A percentile compares a stretch with the other conserved stretches of the same genome.
Conservation (phyloP, 2,888 invertebrate species). For the Cosmia trapezina region DNA sequence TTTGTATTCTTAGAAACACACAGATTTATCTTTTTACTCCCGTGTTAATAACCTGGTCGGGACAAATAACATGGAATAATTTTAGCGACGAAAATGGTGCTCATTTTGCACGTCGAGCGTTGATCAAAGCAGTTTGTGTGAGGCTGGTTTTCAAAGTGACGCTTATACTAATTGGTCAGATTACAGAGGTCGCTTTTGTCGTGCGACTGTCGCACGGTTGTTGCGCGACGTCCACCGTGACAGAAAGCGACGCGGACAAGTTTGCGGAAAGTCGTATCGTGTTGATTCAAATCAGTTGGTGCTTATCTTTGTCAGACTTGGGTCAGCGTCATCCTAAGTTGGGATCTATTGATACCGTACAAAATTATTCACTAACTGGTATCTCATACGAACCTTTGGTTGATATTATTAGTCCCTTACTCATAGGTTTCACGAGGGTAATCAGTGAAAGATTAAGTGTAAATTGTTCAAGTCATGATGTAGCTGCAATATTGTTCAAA, state of each 20-base stretch:
- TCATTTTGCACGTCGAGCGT: conserved; percentile 78
- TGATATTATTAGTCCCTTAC: conserved; percentile 3
- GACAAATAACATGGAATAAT: conserved; percentile 75
- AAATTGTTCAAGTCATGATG: conserved; percentile 23
- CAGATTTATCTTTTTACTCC: conserved; percentile 68
- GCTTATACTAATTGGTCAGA: conserved; percentile 84
- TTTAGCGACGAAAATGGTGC: conserved; percentile 82
- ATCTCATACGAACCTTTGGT: background rate
- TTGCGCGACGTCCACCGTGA: conserved; percentile 63
- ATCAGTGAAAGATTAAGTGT: conserved; percentile 14
- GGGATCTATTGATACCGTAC: background rate
- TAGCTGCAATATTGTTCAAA: conserved; percentile 25
- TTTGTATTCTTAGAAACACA: conserved; percentile 78
- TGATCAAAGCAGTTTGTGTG: conserved; percentile 83
- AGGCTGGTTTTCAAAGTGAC: conserved; percentile 80
- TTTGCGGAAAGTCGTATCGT: conserved; percentile 50
- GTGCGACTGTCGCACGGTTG: conserved; percentile 67
- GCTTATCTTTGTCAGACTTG: conserved; percentile 11
- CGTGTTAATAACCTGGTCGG: conserved; percentile 83
- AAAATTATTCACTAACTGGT: background rate
- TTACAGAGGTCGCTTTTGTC: conserved; percentile 76
- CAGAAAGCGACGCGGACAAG: conserved; percentile 56
- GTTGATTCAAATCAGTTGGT: conserved; percentile 25
- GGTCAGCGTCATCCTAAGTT: conserved; percentile 6
- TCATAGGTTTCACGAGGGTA: background rate